Base-by-base conservation (phyloP, 2,888 invertebrate genomes). In the Papilio elwesi region DNA sequence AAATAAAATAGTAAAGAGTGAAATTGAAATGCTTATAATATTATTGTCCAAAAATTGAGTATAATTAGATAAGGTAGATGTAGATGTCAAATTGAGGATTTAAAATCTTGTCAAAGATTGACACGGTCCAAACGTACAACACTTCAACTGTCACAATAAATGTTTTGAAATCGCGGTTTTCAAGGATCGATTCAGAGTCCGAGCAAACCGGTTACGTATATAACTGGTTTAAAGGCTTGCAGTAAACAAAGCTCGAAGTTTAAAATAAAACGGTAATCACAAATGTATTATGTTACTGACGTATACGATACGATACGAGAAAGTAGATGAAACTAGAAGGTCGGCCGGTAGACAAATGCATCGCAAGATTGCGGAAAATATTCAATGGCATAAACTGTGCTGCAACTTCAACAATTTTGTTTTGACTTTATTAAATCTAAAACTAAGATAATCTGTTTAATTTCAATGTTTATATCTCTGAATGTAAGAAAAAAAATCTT, bases 321-420 rank as follows among this genome's bases (percentile, higher is more conserved):
- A 71, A 26, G 52, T 62, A 62, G 49, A 55, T 68, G 53, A 48
- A 63, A 55, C 38, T 36, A 63, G 63, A 72, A 72, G 72, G 72
- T 43, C 63, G 47, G 48, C 64, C 16, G 15, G 38, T 53, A 36
- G 47, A 13, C 15, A 49, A 68, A 68, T 36, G 36, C 5, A 63
- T 68, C 15, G 63, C 26, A 48, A 62, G 43, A 71, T 63, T 62
- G 62, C 67, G 62, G 52, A 67, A 68, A 67, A 66, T 48, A 38
- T 36, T 36, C 26, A 47, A 48, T 64, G 49, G 51, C 51, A 65
- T 65, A 36, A 52, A 26, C 38, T 12, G 11, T 65, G 12, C 13
- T 49, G n/a, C 6, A 43, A 6, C 7, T 6, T 43, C 7, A 6
- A 6, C 7, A 43, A 43, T 43, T 43, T 6, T 43, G 43, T 6